Conservation (phyloP, 2,888 invertebrate species). For the Heliothis peltigera region DNA sequence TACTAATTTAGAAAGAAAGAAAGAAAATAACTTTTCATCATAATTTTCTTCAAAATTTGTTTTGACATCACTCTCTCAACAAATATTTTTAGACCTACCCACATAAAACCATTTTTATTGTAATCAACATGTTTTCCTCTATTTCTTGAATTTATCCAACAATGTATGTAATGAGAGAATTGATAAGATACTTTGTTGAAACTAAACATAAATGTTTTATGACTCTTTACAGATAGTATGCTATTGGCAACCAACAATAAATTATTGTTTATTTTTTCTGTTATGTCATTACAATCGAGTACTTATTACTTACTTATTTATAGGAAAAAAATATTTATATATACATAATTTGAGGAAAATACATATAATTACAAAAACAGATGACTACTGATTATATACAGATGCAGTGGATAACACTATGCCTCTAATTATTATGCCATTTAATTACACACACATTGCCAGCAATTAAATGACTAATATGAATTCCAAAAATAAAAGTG, state of each 20-base stretch:
- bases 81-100: not conserved
- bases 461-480: not conserved
- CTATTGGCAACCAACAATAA: too few relatives aligned
- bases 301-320: too few relatives aligned
- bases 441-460: conserved; percentile 1
- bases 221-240: too few relatives aligned
- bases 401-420: conserved; percentile 6
- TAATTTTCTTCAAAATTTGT: too few relatives aligned
- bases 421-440: too few relatives aligned
- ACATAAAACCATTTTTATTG: conserved; percentile 7
- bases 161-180: conserved; percentile 24
- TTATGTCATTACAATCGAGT: too few relatives aligned
- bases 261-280: too few relatives aligned
- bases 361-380: not conserved
- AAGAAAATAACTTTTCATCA: too few relatives aligned
- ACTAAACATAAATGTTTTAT: too few relatives aligned
- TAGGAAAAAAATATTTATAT: conserved; percentile 17
- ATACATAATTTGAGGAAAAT: conserved; percentile 10
- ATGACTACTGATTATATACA: not conserved
- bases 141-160: conserved; percentile 24
- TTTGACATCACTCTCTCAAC: not conserved
- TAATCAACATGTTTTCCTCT: conserved; percentile 8
- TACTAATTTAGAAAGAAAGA: too few relatives aligned
- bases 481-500: not conserved
- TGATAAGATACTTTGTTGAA: conserved; percentile 33